Evolutionary conservation across 2,888 invertebrate species (phyloP).

Genomic region (Theretra japonica): DNA sequence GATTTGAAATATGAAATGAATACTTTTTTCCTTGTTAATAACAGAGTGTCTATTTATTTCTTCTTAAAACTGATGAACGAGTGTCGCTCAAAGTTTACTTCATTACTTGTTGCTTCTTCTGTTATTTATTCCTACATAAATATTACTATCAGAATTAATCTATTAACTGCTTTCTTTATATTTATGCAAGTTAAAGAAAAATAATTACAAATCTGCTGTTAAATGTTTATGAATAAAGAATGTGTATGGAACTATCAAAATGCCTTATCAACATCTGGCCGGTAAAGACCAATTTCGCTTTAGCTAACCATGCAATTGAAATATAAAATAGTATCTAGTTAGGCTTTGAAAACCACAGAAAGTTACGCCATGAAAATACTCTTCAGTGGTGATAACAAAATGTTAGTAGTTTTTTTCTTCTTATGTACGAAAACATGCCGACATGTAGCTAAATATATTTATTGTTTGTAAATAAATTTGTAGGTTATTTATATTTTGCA

Average conservation of each 20-base stretch:
- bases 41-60: too few relatives aligned
- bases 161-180: neutral
- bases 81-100: too few relatives aligned
- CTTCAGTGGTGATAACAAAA: neutral
- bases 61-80: neutral
- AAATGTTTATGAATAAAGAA: neutral
- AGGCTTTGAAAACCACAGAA: neutral
- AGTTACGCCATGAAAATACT: too few relatives aligned
- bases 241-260: too few relatives aligned
- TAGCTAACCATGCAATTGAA: neutral
- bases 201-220: neutral
- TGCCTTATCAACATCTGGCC: too few relatives aligned
- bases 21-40: neutral
- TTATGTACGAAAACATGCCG: neutral
- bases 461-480: constrained; percentile 16
- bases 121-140: too few relatives aligned
- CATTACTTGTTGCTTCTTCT: neutral
- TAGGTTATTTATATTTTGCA: constrained; percentile 15
- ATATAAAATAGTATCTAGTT: neutral
- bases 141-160: neutral
- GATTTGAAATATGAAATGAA: neutral
- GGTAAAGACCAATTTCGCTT: too few relatives aligned
- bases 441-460: constrained; percentile 13
- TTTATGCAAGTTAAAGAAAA: neutral
- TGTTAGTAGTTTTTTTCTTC: neutral